These are phyloP conservation scores for Anguilla anguilla DNA, from an alignment of 2,797 vertebrate genomes.

Conservation along the genomic window DNA sequence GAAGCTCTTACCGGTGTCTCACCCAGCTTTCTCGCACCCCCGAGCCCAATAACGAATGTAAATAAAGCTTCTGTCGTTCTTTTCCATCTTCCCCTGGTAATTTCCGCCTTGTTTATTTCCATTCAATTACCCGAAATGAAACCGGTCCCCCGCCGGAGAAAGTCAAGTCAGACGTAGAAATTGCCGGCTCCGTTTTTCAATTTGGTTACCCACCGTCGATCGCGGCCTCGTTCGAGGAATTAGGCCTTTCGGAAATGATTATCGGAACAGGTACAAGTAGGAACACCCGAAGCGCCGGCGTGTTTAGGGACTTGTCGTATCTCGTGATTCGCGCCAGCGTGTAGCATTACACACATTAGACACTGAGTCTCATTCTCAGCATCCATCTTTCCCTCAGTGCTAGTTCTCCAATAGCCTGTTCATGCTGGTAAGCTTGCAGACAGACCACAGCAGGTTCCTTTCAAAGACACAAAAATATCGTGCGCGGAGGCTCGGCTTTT, in stretches of 20 bases:
- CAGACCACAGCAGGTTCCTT: background rate
- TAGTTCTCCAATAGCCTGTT: background rate
- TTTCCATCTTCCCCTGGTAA: background rate
- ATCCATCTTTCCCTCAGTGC: background rate
- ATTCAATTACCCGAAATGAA: background rate
- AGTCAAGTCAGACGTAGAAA: background rate
- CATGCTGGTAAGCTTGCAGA: background rate
- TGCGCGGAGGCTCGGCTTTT: background rate
- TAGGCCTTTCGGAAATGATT: no score
- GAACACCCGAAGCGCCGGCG: no score
- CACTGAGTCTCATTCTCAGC: background rate
- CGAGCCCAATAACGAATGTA: background rate
- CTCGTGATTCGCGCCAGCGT: no score
- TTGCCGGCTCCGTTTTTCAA: background rate
- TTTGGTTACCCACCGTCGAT: background rate
- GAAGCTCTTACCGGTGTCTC: background rate
- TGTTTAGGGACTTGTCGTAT: no score
- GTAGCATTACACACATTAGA: background rate
- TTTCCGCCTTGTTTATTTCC: background rate
- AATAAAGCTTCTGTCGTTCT: background rate
- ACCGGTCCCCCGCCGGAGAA: background rate
- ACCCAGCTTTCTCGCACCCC: background rate
- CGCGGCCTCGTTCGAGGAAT: background rate
- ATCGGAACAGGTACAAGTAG: background rate
- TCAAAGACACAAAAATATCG: background rate